Evolutionary conservation across 2,888 invertebrate genomes (phyloP).

Genomic region (Chaetogeoica ovagalla): DNA sequence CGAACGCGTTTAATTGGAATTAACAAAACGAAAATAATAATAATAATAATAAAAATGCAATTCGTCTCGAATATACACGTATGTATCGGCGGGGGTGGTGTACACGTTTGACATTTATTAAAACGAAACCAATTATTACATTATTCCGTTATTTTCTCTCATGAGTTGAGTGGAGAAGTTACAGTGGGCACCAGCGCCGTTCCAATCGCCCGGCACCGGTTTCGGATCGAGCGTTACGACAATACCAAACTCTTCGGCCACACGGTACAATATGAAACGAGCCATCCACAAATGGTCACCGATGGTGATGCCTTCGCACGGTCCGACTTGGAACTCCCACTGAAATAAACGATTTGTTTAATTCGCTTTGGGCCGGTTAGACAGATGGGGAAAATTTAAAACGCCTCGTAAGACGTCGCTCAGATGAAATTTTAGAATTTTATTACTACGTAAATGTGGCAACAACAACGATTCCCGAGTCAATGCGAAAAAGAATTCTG

Average conservation of each 20-base stretch:
- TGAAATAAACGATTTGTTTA: constrained; percentile 57
- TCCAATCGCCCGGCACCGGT: constrained; percentile 85
- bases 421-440: too few species aligned
- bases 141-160: constrained; percentile 86
- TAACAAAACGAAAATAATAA: too few species aligned
- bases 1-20: neutral
- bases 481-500: too few species aligned
- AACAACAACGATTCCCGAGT: too few species aligned
- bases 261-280: constrained; percentile 80
- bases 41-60: neutral
- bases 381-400: too few species aligned
- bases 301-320: constrained; percentile 80
- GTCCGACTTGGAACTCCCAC: constrained; percentile 92
- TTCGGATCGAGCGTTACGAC: constrained; percentile 77
- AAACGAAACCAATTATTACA: constrained; percentile 64
- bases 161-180: constrained; percentile 94
- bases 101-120: neutral
- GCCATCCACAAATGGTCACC: constrained; percentile 89
- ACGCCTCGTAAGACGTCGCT: too few species aligned
- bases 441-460: too few species aligned
- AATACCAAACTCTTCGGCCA: constrained; percentile 92
- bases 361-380: too few species aligned
- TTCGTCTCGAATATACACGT: neutral
- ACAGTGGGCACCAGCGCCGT: constrained; percentile 94
- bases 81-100: too few species aligned